Evolutionary conservation across 2,113 vertebrate species (phyloP).

Genomic region (Calyptommatus sinebrachiatus): DNA sequence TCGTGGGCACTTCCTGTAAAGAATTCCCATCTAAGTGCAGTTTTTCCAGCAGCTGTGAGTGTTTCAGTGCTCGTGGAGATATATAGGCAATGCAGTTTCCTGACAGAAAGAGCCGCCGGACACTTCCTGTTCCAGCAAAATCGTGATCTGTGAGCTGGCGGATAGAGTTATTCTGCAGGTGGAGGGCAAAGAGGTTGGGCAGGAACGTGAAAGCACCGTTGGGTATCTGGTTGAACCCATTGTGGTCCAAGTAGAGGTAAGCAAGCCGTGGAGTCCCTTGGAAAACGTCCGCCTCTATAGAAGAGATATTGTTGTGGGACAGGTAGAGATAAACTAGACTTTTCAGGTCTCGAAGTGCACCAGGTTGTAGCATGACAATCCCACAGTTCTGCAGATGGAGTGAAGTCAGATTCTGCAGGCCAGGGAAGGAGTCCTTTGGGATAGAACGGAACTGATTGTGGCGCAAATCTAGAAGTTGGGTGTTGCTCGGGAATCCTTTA

Average conservation of each 20-base stretch:
- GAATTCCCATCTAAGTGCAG: constrained; percentile 84
- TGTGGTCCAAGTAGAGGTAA: constrained; percentile 89
- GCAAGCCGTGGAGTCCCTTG: constrained; percentile 78
- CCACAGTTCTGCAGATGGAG: constrained; percentile 87
- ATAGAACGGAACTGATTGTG: constrained; percentile 79
- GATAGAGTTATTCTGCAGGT: constrained; percentile 85
- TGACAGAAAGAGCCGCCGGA: constrained; percentile 82
- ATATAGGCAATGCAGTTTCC: constrained; percentile 74
- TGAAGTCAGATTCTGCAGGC: constrained; percentile 78
- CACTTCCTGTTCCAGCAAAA: constrained; percentile 63
- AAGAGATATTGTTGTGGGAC: constrained; percentile 81
- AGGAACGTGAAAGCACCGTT: constrained; percentile 74
- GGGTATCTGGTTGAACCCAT: constrained; percentile 77
- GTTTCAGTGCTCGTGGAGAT: constrained; percentile 66
- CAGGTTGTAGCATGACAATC: constrained; percentile 69
- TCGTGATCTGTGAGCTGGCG: constrained; percentile 64
- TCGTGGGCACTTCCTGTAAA: constrained; percentile 80
- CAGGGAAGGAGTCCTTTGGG: constrained; percentile 75
- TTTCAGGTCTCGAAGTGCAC: constrained; percentile 82
- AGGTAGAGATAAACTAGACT: constrained; percentile 91
- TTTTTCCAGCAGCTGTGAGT: constrained; percentile 77
- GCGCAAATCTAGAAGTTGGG: constrained; percentile 82
- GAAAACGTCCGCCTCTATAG: constrained; percentile 74
- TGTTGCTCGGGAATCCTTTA: constrained; percentile 77
- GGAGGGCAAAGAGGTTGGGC: constrained; percentile 83